Percentiles rank a stretch among this genome's conserved stretches.
Evolutionary conservation across 2,888 invertebrate genomes (phyloP).

Genomic region (Cantharis flavilabris): DNA sequence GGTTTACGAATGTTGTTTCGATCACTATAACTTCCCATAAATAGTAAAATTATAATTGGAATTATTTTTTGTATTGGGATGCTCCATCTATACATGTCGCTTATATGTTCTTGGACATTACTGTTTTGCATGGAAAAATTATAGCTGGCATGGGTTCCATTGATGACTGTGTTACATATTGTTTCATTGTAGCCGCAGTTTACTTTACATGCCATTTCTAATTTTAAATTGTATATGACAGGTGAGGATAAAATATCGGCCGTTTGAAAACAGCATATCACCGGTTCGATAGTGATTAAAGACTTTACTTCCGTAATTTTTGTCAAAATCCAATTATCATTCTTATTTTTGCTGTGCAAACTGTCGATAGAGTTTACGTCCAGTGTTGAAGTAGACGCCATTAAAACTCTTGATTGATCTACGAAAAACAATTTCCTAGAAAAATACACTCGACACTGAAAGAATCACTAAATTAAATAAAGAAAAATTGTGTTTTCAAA

Average conservation of each 20-base stretch:
- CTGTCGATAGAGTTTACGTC: neutral
- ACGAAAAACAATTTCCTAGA: neutral
- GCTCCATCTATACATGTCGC: constrained; percentile 54
- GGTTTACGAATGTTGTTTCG: constrained; percentile 51
- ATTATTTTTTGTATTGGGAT: constrained; percentile 46
- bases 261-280: constrained; percentile 47
- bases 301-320: constrained; percentile 14
- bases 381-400: neutral
- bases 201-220: constrained; percentile 62
- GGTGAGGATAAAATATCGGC: constrained; percentile 47
- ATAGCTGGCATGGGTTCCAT: constrained; percentile 39
- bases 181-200: constrained; percentile 58
- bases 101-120: constrained; percentile 56
- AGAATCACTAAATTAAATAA: neutral
- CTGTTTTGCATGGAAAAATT: constrained; percentile 50
- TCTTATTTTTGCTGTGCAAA: neutral
- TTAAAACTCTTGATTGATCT: neutral
- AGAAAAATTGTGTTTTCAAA: neutral
- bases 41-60: constrained; percentile 50
- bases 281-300: constrained; percentile 52
- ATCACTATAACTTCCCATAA: constrained; percentile 53
- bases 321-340: neutral
- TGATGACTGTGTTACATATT: constrained; percentile 56
- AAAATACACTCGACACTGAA: neutral
- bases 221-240: constrained; percentile 59